Conservation (phyloP, 2,113 vertebrate species). For the Festucalex cinctus region DNA sequence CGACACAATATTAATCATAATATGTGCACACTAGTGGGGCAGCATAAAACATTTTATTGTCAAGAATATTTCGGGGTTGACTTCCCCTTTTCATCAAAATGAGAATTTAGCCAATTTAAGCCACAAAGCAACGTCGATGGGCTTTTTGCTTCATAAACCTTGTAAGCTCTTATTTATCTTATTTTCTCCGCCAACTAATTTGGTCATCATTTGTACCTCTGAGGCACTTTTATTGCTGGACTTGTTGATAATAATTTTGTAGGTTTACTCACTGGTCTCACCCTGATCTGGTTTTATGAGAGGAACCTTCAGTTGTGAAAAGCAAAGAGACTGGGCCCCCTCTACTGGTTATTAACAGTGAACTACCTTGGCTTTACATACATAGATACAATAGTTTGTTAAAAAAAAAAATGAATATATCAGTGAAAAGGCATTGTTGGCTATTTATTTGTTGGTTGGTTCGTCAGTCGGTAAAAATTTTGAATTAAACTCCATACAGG, state of each 20-base stretch:
- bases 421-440: too few species aligned
- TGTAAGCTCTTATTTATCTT: background rate
- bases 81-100: too few species aligned
- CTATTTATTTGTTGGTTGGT: too few species aligned
- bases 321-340: slow-evolving; percentile 38
- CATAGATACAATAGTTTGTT: too few species aligned
- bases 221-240: slow-evolving; percentile 60
- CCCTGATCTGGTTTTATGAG: slow-evolving; percentile 15
- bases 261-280: slow-evolving; percentile 31
- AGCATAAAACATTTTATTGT: too few species aligned
- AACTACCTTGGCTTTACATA: background rate
- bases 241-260: slow-evolving; percentile 60
- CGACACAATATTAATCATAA: too few species aligned
- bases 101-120: background rate
- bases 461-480: too few species aligned
- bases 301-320: background rate
- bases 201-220: slow-evolving; percentile 53
- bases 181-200: slow-evolving; percentile 54
- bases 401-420: too few species aligned
- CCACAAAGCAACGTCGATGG: background rate
- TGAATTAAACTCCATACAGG: too few species aligned
- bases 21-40: too few species aligned
- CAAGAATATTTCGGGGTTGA: too few species aligned
- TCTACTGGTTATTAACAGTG: slow-evolving; percentile 42
- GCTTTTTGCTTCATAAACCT: background rate